A percentile compares a stretch with the other conserved stretches of the same genome.
Conservation (phyloP, 2,888 invertebrate species). For the Lucinisca nassula region DNA sequence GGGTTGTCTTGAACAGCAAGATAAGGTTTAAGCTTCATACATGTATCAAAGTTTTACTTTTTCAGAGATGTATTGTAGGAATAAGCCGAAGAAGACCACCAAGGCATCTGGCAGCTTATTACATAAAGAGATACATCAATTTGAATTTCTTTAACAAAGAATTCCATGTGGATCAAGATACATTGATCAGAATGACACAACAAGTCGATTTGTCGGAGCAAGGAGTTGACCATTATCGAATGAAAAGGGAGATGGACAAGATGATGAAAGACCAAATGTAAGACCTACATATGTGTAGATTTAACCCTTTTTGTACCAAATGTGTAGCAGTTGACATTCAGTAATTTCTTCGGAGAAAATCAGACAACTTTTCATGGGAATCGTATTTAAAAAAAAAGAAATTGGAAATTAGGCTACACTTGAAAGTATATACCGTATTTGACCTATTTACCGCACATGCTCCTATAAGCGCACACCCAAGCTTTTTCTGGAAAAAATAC, state of each 20-base stretch:
- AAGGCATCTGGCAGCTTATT: neutral
- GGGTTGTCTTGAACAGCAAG: too few relatives aligned
- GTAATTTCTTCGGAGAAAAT: neutral
- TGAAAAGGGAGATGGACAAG: neutral
- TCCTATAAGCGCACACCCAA: too few relatives aligned
- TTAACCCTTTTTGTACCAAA: too few relatives aligned
- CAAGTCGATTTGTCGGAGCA: neutral
- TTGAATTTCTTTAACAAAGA: neutral
- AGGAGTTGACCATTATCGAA: neutral
- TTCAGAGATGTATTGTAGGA: neutral
- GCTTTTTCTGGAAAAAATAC: too few relatives aligned
- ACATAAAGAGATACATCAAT: neutral
- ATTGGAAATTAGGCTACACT: too few relatives aligned
- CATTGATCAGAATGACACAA: neutral
- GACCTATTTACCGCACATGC: too few relatives aligned
- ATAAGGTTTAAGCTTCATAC: too few relatives aligned
- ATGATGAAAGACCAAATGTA: conserved; percentile 26
- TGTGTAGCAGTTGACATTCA: neutral
- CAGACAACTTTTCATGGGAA: too few relatives aligned
- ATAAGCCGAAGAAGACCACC: neutral
- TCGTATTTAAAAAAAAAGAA: too few relatives aligned
- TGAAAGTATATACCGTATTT: too few relatives aligned
- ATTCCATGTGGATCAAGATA: neutral
- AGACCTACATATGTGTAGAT: neutral
- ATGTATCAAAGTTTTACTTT: too few relatives aligned